These are phyloP conservation scores for Alloplasta piceator DNA, from an alignment of 2,888 invertebrate species.

Conservation along the genomic window DNA sequence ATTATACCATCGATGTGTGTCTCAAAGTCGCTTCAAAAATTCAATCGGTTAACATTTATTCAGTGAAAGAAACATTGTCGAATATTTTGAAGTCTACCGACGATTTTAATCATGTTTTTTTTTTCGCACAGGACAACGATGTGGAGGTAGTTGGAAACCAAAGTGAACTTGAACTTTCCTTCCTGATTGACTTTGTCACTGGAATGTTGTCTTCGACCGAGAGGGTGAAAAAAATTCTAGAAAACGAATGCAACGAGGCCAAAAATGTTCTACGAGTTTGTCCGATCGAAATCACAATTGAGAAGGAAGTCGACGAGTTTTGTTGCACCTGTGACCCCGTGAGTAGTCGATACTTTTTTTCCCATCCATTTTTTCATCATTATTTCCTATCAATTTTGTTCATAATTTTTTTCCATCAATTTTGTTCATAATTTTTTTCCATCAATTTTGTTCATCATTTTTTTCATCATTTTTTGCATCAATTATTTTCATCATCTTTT, in stretches of 20 bases:
- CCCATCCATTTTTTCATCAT: not conserved
- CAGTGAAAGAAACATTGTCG: conserved; percentile 61
- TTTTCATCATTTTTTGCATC: too few species aligned
- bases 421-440: too few species aligned
- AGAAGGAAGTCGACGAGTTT: conserved; percentile 69
- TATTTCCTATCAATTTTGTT: not conserved
- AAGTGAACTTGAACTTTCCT: conserved; percentile 66
- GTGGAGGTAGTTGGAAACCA: conserved; percentile 8
- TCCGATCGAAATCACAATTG: conserved; percentile 70
- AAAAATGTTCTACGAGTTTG: conserved; percentile 77
- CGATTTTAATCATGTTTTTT: conserved; percentile 39
- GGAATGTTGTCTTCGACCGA: conserved; percentile 72
- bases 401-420: too few species aligned
- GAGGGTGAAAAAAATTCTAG: conserved; percentile 72
- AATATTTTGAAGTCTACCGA: not conserved
- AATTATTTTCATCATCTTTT: too few species aligned
- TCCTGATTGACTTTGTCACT: conserved; percentile 70
- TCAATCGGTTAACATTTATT: conserved; percentile 75
- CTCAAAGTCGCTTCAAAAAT: not conserved
- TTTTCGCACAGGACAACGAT: conserved; percentile 52
- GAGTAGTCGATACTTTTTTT: conserved; percentile 61
- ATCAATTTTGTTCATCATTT: too few species aligned
- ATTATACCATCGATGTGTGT: not conserved
- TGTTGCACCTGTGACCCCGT: conserved; percentile 77
- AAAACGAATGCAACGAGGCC: conserved; percentile 77